Evolutionary conservation across 2,113 vertebrate genomes (phyloP).

Genomic region (Psilopogon haemacephalus): DNA sequence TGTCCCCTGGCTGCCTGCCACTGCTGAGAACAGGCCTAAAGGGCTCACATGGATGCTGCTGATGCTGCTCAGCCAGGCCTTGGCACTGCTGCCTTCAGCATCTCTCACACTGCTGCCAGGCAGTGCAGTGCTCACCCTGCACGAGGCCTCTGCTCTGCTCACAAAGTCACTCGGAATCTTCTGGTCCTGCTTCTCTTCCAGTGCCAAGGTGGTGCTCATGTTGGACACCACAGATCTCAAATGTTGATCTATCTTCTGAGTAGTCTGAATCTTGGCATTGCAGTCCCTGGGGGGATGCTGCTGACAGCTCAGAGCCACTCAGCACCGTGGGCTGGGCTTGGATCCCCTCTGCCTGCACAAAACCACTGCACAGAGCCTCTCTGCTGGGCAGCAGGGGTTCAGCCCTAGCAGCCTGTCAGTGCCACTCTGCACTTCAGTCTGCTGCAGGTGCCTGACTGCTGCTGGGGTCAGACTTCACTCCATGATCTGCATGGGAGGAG

Average conservation of each 20-base stretch:
- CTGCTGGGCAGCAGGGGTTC: too few relatives aligned
- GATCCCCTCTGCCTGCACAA: not conserved
- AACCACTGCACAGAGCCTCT: too few relatives aligned
- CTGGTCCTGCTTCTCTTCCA: not conserved
- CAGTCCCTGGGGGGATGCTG: not conserved
- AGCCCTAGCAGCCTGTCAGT: not conserved
- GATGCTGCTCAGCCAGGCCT: not conserved
- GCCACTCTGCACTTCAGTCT: not conserved
- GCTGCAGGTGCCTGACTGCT: not conserved
- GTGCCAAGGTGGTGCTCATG: not conserved
- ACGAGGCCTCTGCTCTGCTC: not conserved
- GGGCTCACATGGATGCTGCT: not conserved
- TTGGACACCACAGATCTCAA: not conserved
- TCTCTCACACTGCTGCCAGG: not conserved
- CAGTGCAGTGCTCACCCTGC: not conserved
- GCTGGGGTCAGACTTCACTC: not conserved
- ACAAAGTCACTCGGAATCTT: not conserved
- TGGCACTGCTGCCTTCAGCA: not conserved
- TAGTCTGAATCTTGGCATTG: not conserved
- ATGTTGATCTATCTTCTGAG: not conserved
- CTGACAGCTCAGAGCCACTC: not conserved
- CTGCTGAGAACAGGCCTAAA: not conserved
- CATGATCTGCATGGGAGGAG: fast-evolving
- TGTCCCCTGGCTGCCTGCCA: not conserved
- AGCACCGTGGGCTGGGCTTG: not conserved